Conservation (phyloP, 2,113 vertebrate species). For the Neodontobutis hainanensis region DNA sequence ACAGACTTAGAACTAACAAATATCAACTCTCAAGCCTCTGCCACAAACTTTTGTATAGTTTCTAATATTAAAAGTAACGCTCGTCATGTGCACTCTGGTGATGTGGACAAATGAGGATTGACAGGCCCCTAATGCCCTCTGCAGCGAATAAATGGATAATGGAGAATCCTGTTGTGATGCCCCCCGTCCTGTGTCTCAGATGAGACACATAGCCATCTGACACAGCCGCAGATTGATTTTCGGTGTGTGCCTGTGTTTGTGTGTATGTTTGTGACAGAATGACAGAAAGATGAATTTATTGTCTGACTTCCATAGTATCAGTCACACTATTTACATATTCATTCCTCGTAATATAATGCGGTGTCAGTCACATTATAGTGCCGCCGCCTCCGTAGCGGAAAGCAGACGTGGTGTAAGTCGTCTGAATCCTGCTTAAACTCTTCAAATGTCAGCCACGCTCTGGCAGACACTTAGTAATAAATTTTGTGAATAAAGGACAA, state of each 20-base stretch:
- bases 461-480: constrained; percentile 15
- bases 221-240: constrained; percentile 69
- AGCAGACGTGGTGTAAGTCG: constrained; percentile 2
- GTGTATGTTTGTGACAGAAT: constrained; percentile 16
- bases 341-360: constrained; percentile 58
- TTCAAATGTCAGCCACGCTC: constrained; percentile 21
- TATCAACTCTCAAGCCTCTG: not conserved
- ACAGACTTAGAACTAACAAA: too few relatives aligned
- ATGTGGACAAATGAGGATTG: constrained; percentile 66
- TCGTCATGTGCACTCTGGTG: constrained; percentile 25
- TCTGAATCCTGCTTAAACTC: constrained; percentile 21
- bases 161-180: constrained; percentile 64
- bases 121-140: constrained; percentile 68
- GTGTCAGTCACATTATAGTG: constrained; percentile 60
- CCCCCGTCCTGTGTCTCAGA: constrained; percentile 56
- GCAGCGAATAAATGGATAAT: constrained; percentile 71
- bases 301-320: constrained; percentile 53
- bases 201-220: constrained; percentile 65
- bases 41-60: not conserved
- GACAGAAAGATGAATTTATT: constrained; percentile 68
- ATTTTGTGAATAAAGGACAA: constrained; percentile 5
- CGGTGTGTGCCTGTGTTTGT: constrained; percentile 25
- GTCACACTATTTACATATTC: constrained; percentile 68
- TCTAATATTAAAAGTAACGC: constrained; percentile 23
- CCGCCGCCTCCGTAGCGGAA: constrained; percentile 25